A percentile compares a stretch with the other conserved stretches of the same genome.
Conservation (phyloP, 2,888 invertebrate genomes). For the Onchidella celtica region DNA sequence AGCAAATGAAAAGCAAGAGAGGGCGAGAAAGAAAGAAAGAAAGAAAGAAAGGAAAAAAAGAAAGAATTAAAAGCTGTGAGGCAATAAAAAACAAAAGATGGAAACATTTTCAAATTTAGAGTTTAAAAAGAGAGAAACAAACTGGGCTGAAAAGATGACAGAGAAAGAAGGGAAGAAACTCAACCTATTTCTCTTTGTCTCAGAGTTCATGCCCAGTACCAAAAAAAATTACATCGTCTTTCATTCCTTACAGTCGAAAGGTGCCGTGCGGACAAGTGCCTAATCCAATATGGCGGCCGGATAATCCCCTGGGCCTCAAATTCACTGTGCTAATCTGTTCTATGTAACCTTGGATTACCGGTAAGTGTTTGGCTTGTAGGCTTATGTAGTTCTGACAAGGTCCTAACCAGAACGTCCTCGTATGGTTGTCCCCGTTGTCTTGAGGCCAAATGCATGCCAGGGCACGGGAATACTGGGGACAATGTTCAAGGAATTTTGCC, state of each 20-base stretch:
- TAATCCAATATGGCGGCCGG: neutral
- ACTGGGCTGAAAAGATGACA: neutral
- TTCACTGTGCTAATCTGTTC: neutral
- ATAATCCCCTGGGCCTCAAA: neutral
- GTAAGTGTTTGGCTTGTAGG: neutral
- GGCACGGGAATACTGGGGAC: too few relatives aligned
- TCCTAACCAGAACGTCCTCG: too few relatives aligned
- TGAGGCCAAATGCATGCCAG: too few relatives aligned
- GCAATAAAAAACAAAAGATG: neutral
- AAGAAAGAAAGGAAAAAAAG: conserved; percentile 9
- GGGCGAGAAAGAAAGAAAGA: neutral
- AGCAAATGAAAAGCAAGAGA: neutral
- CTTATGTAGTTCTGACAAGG: neutral
- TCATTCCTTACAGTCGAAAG: neutral
- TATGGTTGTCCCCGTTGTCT: too few relatives aligned
- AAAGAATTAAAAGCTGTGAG: neutral
- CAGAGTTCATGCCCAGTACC: too few relatives aligned
- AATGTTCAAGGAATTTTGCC: too few relatives aligned
- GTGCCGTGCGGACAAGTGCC: neutral
- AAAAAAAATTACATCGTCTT: too few relatives aligned
- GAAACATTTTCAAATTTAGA: neutral
- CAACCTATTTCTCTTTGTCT: too few relatives aligned
- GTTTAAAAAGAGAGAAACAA: neutral
- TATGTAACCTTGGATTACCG: neutral
- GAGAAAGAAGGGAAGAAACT: too few relatives aligned